Percentiles rank a stretch among this genome's conserved stretches.
These are phyloP conservation scores for Phenganax subtilis DNA, from an alignment of 92 coral and sea anemone genomes.

Conservation along the genomic window DNA sequence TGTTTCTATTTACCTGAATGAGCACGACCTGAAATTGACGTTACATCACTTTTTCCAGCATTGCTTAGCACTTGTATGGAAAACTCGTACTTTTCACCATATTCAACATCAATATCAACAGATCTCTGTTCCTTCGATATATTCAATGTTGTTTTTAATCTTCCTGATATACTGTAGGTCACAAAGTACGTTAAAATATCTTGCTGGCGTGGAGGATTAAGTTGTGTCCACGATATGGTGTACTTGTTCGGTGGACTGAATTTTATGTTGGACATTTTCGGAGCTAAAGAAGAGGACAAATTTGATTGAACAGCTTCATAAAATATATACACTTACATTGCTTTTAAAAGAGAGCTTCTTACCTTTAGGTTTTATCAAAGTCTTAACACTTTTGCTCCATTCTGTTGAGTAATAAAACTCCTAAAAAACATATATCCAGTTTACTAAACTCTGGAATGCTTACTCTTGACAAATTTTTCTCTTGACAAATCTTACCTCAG, in stretches of 20 bases:
- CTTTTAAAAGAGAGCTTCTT: neutral
- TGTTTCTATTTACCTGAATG: neutral
- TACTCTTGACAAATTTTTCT: neutral
- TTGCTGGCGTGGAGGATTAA: neutral
- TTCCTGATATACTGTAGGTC: neutral
- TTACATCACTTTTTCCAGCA: neutral
- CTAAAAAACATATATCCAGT: neutral
- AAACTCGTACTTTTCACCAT: neutral
- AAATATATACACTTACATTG: no score
- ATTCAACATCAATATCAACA: neutral
- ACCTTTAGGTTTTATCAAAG: neutral
- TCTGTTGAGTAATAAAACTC: slow-evolving; percentile 6
- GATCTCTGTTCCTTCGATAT: neutral
- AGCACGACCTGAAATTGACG: neutral
- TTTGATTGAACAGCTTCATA: no score
- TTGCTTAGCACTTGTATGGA: neutral
- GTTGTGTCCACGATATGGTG: neutral
- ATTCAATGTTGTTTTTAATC: neutral
- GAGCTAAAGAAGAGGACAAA: neutral
- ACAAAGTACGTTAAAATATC: neutral
- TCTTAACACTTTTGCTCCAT: neutral
- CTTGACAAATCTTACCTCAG: neutral
- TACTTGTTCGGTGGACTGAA: neutral
- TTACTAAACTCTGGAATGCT: neutral
- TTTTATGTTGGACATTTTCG: neutral